Evolutionary conservation across 2,888 invertebrate species (phyloP).

Genomic region (Antheraea assamensis): DNA sequence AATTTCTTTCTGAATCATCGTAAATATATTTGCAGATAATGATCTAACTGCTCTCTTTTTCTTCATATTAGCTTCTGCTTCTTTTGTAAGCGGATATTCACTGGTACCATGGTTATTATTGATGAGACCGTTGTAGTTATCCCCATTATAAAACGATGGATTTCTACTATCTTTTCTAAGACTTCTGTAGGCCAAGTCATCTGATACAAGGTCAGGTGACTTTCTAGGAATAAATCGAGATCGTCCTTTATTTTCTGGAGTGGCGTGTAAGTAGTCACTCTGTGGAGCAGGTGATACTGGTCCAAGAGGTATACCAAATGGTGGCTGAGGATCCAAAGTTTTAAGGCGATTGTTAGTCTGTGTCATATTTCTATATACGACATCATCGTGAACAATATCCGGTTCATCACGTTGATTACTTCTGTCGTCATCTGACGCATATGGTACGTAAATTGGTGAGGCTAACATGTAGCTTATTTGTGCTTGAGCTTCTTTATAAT

Average conservation of each 20-base stretch:
- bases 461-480: slow-evolving; percentile 86
- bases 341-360: slow-evolving; percentile 88
- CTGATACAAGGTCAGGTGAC: slow-evolving; percentile 91
- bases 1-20: slow-evolving; percentile 86
- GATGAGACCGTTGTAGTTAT: slow-evolving; percentile 73
- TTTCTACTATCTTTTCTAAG: slow-evolving; percentile 90
- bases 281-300: slow-evolving; percentile 90
- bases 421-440: slow-evolving; percentile 74
- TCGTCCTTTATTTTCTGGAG: slow-evolving; percentile 83
- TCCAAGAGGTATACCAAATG: slow-evolving; percentile 94
- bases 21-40: slow-evolving; percentile 91
- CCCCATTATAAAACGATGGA: slow-evolving; percentile 74
- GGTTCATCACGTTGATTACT: slow-evolving; percentile 87
- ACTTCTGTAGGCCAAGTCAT: slow-evolving; percentile 93
- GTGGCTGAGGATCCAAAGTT: slow-evolving; percentile 91
- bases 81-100: slow-evolving; percentile 64
- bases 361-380: slow-evolving; percentile 90
- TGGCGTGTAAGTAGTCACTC: slow-evolving; percentile 92
- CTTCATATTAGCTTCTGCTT: slow-evolving; percentile 75
- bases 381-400: slow-evolving; percentile 91
- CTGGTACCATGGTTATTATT: slow-evolving; percentile 72
- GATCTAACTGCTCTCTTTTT: slow-evolving; percentile 92
- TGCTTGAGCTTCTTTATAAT: slow-evolving; percentile 64
- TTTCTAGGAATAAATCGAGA: slow-evolving; percentile 85
- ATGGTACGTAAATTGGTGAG: slow-evolving; percentile 85